Percentiles rank a stretch among this genome's conserved stretches.
Conservation (phyloP, 1,140 invertebrate species). For the Octopus bimaculoides region DNA sequence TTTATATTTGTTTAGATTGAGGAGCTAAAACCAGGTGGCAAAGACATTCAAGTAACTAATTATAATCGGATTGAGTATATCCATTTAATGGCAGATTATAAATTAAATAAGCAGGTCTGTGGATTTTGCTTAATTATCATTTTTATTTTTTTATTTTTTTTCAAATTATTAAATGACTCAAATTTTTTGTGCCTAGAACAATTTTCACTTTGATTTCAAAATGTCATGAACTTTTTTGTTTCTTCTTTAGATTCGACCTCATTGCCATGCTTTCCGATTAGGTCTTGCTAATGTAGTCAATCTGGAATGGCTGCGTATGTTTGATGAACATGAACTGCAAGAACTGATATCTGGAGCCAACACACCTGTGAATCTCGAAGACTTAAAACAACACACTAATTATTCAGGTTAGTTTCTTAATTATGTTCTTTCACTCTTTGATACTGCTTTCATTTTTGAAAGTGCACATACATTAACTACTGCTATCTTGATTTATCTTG, state of each 20-base stretch:
- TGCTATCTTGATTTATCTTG: no score
- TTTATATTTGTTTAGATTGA: slow-evolving; percentile 64
- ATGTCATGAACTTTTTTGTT: background rate
- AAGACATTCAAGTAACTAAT: slow-evolving; percentile 84
- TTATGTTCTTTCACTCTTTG: background rate
- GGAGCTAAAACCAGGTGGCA: slow-evolving; percentile 86
- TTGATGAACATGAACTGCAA: slow-evolving; percentile 91
- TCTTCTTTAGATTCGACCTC: slow-evolving; percentile 68
- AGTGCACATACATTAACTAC: no score
- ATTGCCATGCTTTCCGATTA: slow-evolving; percentile 71
- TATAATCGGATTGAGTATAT: slow-evolving; percentile 95
- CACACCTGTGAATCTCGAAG: slow-evolving; percentile 86
- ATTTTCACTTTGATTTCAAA: background rate
- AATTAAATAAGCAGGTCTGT: slow-evolving; percentile 80
- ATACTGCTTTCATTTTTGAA: no score
- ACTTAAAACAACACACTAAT: slow-evolving; percentile 72
- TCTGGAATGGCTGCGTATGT: slow-evolving; percentile 89
- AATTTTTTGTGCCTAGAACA: background rate
- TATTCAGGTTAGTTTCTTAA: slow-evolving; percentile 44
- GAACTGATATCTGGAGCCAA: slow-evolving; percentile 91
- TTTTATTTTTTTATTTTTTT: background rate
- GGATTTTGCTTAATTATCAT: background rate
- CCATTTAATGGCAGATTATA: slow-evolving; percentile 93
- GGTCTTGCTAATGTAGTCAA: slow-evolving; percentile 85
- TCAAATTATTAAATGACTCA: background rate